Evolutionary conservation across 2,888 invertebrate genomes (phyloP).

Genomic region (Leptinotarsa peninsularis): DNA sequence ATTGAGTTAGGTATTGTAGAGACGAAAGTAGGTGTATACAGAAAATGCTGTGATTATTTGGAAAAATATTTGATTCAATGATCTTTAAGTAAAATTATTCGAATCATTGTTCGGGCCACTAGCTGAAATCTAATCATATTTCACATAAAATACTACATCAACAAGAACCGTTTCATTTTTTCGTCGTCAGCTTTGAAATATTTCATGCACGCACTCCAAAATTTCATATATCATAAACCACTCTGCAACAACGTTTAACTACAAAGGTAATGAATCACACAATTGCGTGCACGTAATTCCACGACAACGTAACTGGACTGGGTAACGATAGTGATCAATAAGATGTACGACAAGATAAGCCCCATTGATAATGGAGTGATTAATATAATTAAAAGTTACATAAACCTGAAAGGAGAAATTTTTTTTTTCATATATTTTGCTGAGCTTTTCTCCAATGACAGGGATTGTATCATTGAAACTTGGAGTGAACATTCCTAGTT

Average conservation of each 20-base stretch:
- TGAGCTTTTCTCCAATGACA: too few species aligned
- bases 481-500: too few species aligned
- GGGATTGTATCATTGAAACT: too few species aligned
- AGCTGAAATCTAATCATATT: too few species aligned
- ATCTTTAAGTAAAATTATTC: too few species aligned
- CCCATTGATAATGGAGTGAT: conserved; percentile 7
- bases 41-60: too few species aligned
- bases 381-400: conserved; percentile 11
- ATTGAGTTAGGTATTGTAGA: too few species aligned
- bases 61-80: too few species aligned
- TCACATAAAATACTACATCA: background rate
- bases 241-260: conserved; percentile 4
- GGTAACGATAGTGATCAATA: conserved; percentile 30
- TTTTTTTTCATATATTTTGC: too few species aligned
- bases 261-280: conserved; percentile 9
- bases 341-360: conserved; percentile 21
- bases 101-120: too few species aligned
- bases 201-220: background rate
- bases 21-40: too few species aligned
- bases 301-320: conserved; percentile 32
- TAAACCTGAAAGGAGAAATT: background rate
- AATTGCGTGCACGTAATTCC: conserved; percentile 4
- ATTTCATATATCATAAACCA: background rate
- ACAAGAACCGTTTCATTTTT: background rate
- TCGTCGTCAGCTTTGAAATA: background rate